Percentiles rank a stretch among this genome's conserved stretches.
Evolutionary conservation across 2,113 vertebrate genomes (phyloP).

Genomic region (Turnix velox): DNA sequence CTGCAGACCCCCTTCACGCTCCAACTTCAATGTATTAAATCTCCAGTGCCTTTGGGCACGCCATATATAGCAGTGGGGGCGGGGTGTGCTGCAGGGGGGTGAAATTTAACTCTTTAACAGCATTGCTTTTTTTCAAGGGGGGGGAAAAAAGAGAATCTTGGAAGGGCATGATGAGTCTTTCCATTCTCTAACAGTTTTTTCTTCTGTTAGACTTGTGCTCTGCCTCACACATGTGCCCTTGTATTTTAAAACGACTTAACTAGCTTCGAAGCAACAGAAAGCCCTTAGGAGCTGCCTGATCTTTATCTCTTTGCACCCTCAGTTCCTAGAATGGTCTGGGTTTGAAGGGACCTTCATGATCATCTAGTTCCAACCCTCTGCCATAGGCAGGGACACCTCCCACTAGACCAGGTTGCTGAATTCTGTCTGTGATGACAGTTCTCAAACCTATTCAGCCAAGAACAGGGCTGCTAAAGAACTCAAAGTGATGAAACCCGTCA

Average conservation of each 20-base stretch:
- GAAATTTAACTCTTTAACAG: slow-evolving; percentile 32
- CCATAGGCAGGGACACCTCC: no score
- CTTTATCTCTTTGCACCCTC: background rate
- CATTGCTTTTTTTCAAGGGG: background rate
- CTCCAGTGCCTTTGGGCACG: slow-evolving; percentile 59
- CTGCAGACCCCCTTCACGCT: slow-evolving; percentile 63
- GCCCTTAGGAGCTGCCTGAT: background rate
- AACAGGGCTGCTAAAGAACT: background rate
- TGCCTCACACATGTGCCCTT: background rate
- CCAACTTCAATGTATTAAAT: slow-evolving; percentile 58
- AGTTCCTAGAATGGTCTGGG: no score
- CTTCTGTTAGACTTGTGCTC: rapidly evolving
- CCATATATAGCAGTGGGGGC: slow-evolving; percentile 29
- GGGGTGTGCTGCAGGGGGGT: background rate
- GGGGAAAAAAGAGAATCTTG: background rate
- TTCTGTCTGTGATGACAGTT: background rate
- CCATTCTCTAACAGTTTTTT: background rate
- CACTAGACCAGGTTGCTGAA: no score
- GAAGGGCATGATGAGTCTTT: background rate
- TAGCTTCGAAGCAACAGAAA: background rate
- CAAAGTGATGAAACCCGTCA: background rate
- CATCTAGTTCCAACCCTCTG: no score
- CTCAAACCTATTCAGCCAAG: background rate
- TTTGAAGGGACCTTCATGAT: no score
- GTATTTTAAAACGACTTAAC: rapidly evolving